A percentile compares a stretch with the other conserved stretches of the same genome.
Evolutionary conservation across 2,113 vertebrate genomes (phyloP).

Genomic region (Gymnocephalus cernua): DNA sequence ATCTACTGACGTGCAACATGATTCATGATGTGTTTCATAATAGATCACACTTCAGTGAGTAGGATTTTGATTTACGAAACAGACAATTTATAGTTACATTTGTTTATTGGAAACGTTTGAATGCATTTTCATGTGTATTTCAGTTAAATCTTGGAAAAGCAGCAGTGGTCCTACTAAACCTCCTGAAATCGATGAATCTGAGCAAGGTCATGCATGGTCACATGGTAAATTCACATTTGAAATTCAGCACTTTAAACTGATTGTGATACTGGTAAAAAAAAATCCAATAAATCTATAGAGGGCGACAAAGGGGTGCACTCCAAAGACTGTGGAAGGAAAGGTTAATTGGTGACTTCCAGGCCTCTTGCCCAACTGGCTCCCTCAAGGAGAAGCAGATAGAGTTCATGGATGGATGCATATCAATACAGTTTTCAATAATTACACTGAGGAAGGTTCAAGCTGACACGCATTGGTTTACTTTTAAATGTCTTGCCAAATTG

Average conservation of each 20-base stretch:
- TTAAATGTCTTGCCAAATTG: too few species aligned
- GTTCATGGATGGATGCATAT: neutral
- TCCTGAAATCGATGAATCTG: conserved; percentile 18
- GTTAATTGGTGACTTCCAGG: neutral
- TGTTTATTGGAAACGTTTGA: neutral
- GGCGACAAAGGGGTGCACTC: neutral
- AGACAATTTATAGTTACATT: neutral
- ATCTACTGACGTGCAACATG: conserved; percentile 82
- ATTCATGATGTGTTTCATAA: conserved; percentile 88
- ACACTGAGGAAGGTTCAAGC: too few species aligned
- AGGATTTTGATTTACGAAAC: neutral
- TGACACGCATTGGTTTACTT: too few species aligned
- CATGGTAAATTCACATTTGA: conserved; percentile 56
- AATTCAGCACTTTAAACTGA: neutral
- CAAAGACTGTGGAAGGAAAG: too few species aligned
- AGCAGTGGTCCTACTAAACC: conserved; percentile 24
- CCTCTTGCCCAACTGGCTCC: neutral
- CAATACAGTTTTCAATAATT: neutral
- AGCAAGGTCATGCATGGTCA: conserved; percentile 20
- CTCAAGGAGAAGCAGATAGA: neutral
- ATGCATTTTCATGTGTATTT: conserved; percentile 6
- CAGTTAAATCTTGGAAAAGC: conserved; percentile 51
- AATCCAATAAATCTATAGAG: neutral
- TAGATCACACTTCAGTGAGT: conserved; percentile 88
- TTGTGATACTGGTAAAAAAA: neutral